A percentile compares a stretch with the other conserved stretches of the same genome.
phyloP scores from a whole-genome alignment of 2,113 vertebrate species.

The Charina bottae region DNA sequence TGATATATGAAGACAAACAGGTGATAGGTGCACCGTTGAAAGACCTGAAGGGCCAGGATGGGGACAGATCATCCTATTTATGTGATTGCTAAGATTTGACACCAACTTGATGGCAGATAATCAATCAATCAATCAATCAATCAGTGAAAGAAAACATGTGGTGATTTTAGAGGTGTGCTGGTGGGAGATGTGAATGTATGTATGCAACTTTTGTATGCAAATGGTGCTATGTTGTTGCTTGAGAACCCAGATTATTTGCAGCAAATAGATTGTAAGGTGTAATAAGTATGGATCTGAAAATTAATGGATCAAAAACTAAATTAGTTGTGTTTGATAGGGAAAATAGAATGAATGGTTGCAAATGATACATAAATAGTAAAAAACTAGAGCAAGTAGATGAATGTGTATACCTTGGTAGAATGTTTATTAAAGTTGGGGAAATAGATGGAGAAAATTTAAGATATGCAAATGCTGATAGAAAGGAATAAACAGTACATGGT shows the following conservation, averaged over 20 bases:
- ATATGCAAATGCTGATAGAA: neutral
- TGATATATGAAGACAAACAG: neutral
- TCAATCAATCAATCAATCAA: no score
- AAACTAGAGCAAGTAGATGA: neutral
- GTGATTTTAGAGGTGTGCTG: neutral
- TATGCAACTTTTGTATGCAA: neutral
- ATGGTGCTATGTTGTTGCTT: neutral
- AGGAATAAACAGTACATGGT: neutral
- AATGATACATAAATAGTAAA: neutral
- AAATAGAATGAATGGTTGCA: neutral
- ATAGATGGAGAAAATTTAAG: neutral
- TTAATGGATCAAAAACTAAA: neutral
- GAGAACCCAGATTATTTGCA: neutral
- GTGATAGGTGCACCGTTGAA: neutral
- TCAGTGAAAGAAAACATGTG: neutral
- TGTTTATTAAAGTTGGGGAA: neutral
- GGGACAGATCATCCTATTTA: neutral
- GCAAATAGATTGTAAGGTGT: neutral
- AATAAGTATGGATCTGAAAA: neutral
- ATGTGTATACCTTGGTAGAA: neutral
- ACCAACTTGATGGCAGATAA: neutral
- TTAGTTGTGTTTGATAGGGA: neutral
- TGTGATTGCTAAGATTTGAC: neutral
- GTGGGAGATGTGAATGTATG: neutral
- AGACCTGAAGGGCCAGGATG: neutral